Evolutionary conservation across 1,140 invertebrate species (phyloP).

Genomic region (Hyphantria cunea): DNA sequence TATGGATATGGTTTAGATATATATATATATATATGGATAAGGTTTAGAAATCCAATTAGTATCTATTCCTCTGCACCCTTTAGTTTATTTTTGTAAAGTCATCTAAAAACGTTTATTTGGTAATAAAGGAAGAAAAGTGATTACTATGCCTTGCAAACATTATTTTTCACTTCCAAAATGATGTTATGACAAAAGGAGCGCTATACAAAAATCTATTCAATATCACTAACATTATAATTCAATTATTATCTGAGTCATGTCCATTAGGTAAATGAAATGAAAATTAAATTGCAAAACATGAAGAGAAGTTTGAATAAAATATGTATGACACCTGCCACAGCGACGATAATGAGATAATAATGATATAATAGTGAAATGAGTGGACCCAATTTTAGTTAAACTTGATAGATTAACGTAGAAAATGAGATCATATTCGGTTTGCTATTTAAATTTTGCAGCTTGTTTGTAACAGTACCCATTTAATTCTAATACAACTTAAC

Average conservation of each 20-base stretch:
- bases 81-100: no score
- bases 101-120: no score
- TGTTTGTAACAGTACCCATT: no score
- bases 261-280: conserved; percentile 52
- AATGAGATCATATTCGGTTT: no score
- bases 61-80: no score
- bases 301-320: conserved; percentile 27
- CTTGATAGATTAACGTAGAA: no score
- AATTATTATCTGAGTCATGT: conserved; percentile 52
- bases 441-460: no score
- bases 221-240: conserved; percentile 47
- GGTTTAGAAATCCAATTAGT: conserved; percentile 41
- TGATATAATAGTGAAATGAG: conserved; percentile 8
- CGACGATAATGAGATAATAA: conserved; percentile 27
- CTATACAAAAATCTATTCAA: conserved; percentile 43
- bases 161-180: conserved; percentile 32
- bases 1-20: no score
- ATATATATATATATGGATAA: no score
- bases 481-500: no score
- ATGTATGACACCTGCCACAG: conserved; percentile 10
- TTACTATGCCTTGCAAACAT: conserved; percentile 21
- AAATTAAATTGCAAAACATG: conserved; percentile 54
- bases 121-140: conserved; percentile 5
- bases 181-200: conserved; percentile 35
- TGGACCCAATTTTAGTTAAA: no score